These are phyloP conservation scores for Octonoba sinensis DNA, from an alignment of 2,888 invertebrate genomes.

Conservation along the genomic window DNA sequence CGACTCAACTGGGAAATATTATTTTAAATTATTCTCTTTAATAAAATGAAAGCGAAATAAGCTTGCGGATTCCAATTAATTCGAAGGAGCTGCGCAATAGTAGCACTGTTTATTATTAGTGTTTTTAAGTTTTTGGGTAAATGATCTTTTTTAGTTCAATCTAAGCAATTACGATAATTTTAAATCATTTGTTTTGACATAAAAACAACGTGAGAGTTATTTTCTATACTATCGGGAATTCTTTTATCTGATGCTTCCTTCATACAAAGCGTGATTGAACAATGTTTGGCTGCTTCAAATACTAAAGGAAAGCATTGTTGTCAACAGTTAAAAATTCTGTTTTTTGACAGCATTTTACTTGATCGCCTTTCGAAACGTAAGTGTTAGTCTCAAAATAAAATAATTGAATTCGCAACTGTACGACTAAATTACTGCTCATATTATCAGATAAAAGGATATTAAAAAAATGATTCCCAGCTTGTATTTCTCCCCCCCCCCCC, in stretches of 20 bases:
- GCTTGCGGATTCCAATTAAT: too few species aligned
- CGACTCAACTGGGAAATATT: neutral
- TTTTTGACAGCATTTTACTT: too few species aligned
- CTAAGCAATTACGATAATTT: neutral
- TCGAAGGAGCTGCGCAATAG: neutral
- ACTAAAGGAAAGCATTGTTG: too few species aligned
- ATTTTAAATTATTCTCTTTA: constrained; percentile 58
- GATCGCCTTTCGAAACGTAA: too few species aligned
- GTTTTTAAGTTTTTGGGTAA: neutral
- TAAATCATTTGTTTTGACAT: neutral
- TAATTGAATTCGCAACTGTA: too few species aligned
- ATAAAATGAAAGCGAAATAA: constrained; percentile 3
- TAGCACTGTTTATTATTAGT: neutral
- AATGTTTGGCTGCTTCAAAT: neutral
- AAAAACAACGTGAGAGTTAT: neutral
- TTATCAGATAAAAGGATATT: too few species aligned
- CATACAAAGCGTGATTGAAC: neutral
- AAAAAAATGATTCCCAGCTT: too few species aligned
- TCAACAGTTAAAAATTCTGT: too few species aligned
- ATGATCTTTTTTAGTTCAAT: neutral
- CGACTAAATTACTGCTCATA: too few species aligned
- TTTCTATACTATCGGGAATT: neutral
- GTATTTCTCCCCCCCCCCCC: too few species aligned
- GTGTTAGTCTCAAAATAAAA: too few species aligned
- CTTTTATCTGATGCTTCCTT: neutral